phyloP scores from a whole-genome alignment of 2,888 invertebrate genomes.

The Ectemnius lituratus region DNA sequence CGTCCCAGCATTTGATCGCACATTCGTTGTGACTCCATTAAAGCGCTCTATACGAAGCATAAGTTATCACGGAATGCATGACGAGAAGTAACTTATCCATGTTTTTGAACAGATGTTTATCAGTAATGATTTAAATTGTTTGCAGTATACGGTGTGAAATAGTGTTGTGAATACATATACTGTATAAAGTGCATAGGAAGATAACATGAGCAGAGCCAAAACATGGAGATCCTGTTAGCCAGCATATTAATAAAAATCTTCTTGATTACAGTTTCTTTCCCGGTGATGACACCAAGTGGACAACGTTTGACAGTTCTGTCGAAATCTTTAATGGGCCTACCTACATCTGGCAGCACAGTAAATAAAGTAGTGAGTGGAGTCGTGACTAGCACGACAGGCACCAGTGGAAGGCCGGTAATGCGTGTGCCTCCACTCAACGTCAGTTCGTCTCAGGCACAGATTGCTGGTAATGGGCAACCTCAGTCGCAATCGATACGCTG shows the following conservation, averaged over 20 bases:
- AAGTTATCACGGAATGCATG: too few species aligned
- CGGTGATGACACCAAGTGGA: conserved; percentile 79
- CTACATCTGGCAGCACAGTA: conserved; percentile 69
- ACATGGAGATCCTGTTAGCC: too few species aligned
- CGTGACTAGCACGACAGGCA: conserved; percentile 67
- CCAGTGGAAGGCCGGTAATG: conserved; percentile 72
- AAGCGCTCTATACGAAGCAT: background rate
- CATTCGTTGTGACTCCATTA: background rate
- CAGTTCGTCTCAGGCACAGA: conserved; percentile 65
- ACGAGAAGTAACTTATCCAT: too few species aligned
- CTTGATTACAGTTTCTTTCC: conserved; percentile 67
- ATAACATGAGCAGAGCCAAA: too few species aligned
- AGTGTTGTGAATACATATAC: too few species aligned
- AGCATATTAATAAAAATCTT: background rate
- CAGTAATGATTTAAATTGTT: too few species aligned
- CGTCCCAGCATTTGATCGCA: conserved; percentile 24
- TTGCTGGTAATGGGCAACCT: conserved; percentile 56
- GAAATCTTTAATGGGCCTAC: conserved; percentile 78
- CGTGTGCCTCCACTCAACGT: conserved; percentile 77
- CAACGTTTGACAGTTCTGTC: conserved; percentile 82
- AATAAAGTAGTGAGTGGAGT: conserved; percentile 71
- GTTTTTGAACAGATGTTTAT: too few species aligned
- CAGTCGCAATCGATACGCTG: conserved; percentile 62
- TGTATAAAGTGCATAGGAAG: too few species aligned
- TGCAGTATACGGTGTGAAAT: too few species aligned